These are phyloP conservation scores for Brachionus koreanus DNA, from an alignment of 1,140 invertebrate species.

Conservation along the genomic window DNA sequence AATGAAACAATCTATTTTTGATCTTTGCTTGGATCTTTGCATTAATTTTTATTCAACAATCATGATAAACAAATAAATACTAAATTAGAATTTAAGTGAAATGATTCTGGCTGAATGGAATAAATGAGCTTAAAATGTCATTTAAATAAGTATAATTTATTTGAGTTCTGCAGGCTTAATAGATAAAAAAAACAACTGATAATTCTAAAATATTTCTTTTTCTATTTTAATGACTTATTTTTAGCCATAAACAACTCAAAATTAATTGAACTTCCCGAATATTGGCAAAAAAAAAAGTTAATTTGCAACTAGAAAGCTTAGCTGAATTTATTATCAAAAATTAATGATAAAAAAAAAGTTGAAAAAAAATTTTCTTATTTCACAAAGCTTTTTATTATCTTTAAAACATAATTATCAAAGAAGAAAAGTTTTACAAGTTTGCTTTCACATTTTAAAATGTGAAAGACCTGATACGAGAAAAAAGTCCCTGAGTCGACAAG, in stretches of 20 bases:
- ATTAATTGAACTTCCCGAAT: conserved; percentile 40
- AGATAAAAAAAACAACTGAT: neutral
- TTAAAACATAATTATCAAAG: neutral
- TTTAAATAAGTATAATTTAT: neutral
- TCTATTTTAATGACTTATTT: neutral
- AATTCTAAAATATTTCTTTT: neutral
- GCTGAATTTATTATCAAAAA: neutral
- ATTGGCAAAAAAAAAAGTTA: neutral
- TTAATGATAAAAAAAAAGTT: neutral
- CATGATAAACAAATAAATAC: conserved; percentile 4
- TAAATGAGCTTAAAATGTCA: neutral
- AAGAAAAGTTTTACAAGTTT: neutral
- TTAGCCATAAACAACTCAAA: conserved; percentile 23
- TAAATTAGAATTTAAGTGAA: conserved; percentile 10
- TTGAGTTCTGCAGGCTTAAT: neutral
- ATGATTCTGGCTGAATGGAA: neutral
- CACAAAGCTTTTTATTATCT: neutral
- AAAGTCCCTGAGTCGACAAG: neutral
- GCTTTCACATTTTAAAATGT: neutral
- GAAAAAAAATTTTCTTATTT: neutral
- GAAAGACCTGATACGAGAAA: neutral
- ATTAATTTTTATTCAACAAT: conserved; percentile 11
- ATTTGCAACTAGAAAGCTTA: neutral
- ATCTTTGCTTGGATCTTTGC: neutral
- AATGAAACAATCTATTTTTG: conserved; percentile 1